A percentile compares a stretch with the other conserved stretches of the same genome.
phyloP scores from a whole-genome alignment of 1,140 invertebrate species.

The Drosophila elegans region DNA sequence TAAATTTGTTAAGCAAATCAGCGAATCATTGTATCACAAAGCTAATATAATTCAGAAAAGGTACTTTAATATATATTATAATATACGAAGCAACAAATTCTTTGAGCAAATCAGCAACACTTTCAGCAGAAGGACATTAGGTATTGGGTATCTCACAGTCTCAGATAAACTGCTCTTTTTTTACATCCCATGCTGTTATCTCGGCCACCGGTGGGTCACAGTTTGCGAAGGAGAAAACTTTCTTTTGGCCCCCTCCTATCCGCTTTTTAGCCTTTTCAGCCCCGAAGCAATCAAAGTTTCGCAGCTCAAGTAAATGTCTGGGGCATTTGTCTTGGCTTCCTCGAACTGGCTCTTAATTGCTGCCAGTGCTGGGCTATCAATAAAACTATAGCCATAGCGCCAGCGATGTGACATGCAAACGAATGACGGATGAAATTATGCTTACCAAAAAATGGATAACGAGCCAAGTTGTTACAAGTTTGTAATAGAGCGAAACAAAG shows the following conservation, averaged over 20 bases:
- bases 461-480: conserved; percentile 82
- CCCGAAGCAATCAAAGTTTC: conserved; percentile 66
- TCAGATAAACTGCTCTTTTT: neutral
- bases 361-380: conserved; percentile 60
- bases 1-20: no score
- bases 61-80: no score
- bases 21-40: no score
- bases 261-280: conserved; percentile 17
- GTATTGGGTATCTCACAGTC: neutral
- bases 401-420: conserved; percentile 51
- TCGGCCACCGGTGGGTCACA: conserved; percentile 24
- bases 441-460: conserved; percentile 65
- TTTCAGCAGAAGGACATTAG: neutral
- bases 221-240: conserved; percentile 61
- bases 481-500: conserved; percentile 76
- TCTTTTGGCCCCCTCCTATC: conserved; percentile 5
- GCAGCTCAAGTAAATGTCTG: conserved; percentile 50
- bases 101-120: no score
- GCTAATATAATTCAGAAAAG: no score
- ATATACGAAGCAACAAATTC: no score
- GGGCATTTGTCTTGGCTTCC: conserved; percentile 53
- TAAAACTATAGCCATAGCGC: conserved; percentile 59
- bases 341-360: conserved; percentile 65
- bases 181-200: conserved; percentile 13
- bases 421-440: conserved; percentile 64